Conservation (phyloP, 2,113 vertebrate genomes). For the Xiphophorus couchianus region DNA sequence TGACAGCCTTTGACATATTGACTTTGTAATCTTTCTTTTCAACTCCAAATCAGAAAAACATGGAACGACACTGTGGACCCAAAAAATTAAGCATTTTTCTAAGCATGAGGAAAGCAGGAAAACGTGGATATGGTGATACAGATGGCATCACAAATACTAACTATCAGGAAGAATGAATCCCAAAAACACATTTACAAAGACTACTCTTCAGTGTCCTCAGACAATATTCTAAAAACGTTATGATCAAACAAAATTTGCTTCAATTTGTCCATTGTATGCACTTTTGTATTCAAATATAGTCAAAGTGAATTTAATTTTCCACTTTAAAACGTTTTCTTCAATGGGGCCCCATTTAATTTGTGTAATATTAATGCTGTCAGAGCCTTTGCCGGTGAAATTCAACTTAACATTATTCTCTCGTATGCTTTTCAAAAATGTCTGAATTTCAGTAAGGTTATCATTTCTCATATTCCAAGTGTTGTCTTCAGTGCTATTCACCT, state of each 20-base stretch:
- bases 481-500: slow-evolving; percentile 47
- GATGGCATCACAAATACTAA: not conserved
- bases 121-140: not conserved
- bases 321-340: not conserved
- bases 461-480: slow-evolving; percentile 52
- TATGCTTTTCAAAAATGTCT: slow-evolving; percentile 62
- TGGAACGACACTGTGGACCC: not conserved
- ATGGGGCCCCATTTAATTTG: slow-evolving; percentile 10
- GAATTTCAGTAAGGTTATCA: slow-evolving; percentile 35
- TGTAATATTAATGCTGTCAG: not conserved
- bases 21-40: slow-evolving; percentile 2
- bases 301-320: not conserved
- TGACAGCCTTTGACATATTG: slow-evolving; percentile 11
- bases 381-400: not conserved
- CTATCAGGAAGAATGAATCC: not conserved
- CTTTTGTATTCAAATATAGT: not conserved
- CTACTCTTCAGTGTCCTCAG: not conserved
- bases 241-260: too few relatives aligned
- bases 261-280: too few relatives aligned
- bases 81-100: not conserved
- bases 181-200: not conserved
- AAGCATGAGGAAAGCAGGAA: not conserved
- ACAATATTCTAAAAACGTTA: not conserved
- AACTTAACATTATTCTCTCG: slow-evolving; percentile 3
- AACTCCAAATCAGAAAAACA: not conserved